These are phyloP conservation scores for Serripes groenlandicus DNA, from an alignment of 2,888 invertebrate genomes.

Conservation along the genomic window DNA sequence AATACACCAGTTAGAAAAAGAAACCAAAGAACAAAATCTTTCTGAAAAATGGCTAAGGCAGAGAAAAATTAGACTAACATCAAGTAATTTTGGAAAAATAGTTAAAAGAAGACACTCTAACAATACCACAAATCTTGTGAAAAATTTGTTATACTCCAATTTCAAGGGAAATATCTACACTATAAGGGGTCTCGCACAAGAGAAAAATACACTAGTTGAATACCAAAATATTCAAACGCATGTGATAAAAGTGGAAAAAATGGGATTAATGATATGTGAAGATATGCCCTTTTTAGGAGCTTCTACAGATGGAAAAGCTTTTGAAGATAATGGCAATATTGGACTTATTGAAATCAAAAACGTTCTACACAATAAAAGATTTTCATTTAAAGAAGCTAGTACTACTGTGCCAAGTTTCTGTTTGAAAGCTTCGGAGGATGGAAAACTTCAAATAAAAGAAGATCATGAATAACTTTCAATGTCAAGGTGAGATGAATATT, in stretches of 20 bases:
- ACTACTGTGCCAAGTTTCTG: background rate
- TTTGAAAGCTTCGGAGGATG: background rate
- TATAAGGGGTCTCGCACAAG: constrained; percentile 20
- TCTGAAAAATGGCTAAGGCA: constrained; percentile 39
- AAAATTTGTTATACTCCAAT: constrained; percentile 18
- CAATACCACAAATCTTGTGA: background rate
- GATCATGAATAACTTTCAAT: background rate
- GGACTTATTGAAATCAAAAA: constrained; percentile 32
- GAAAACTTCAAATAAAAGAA: background rate
- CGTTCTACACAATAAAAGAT: constrained; percentile 20
- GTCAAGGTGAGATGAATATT: constrained; percentile 31
- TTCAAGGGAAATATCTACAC: constrained; percentile 29
- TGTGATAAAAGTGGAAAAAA: background rate
- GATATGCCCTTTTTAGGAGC: constrained; percentile 12
- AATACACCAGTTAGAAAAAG: constrained; percentile 12
- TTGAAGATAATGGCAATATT: background rate
- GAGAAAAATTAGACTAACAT: constrained; percentile 31
- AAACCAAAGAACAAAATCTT: constrained; percentile 20
- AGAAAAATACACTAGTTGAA: constrained; percentile 16
- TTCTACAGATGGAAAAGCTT: constrained; percentile 33
- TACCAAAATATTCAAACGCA: constrained; percentile 5
- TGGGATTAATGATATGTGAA: constrained; percentile 7
- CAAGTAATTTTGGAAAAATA: constrained; percentile 46
- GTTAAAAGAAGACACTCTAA: constrained; percentile 6
- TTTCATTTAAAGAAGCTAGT: constrained; percentile 13